Percentiles rank a stretch among this genome's conserved stretches.
Evolutionary conservation across 2,113 vertebrate species (phyloP).

Genomic region (Atrichornis clamosus): DNA sequence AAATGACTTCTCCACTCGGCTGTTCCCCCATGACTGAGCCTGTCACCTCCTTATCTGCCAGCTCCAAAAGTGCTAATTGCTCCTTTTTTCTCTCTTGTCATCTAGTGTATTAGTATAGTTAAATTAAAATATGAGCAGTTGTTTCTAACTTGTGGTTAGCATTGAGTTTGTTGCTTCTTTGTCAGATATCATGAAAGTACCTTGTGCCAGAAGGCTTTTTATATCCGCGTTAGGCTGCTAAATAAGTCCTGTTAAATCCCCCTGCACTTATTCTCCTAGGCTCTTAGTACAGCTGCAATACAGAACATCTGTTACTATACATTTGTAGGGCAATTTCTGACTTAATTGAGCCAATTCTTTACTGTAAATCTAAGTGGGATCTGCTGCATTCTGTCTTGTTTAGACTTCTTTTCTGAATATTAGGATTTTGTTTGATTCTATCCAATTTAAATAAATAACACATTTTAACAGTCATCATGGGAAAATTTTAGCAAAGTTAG

Average conservation of each 20-base stretch:
- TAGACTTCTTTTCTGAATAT: not conserved
- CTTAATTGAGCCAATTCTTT: not conserved
- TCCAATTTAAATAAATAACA: not conserved
- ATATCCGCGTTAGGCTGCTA: not conserved
- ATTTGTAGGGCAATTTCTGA: not conserved
- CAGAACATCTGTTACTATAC: not conserved
- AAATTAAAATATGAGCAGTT: not conserved
- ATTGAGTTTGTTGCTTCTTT: not conserved
- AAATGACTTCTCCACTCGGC: not conserved
- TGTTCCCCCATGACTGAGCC: not conserved
- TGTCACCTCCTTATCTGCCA: not conserved
- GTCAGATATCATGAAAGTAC: not conserved
- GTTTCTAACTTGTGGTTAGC: not conserved
- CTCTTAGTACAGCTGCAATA: not conserved
- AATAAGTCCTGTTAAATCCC: not conserved
- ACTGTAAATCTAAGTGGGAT: not conserved
- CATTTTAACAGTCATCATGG: not conserved
- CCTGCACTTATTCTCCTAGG: not conserved
- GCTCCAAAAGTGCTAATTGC: not conserved
- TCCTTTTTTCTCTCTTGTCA: not conserved
- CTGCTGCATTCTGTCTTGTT: not conserved
- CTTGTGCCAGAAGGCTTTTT: not conserved
- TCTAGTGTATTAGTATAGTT: not conserved
- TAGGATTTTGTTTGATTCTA: not conserved
- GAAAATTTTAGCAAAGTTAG: not conserved